Conservation (phyloP, 2,888 invertebrate genomes). For the Lochmaea crataegi region DNA sequence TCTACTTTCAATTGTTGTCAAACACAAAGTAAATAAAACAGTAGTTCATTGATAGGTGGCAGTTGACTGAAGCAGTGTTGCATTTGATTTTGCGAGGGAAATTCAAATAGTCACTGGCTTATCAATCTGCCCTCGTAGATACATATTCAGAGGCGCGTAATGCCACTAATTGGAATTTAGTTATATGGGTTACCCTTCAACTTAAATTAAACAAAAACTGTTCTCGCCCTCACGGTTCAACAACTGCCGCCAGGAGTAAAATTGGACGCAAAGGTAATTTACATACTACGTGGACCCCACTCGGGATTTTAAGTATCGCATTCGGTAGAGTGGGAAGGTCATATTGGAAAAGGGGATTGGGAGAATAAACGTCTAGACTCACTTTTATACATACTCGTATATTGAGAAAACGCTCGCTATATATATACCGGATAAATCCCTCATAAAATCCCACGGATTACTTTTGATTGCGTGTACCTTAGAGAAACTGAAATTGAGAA, state of each 20-base stretch:
- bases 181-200: conserved; percentile 12
- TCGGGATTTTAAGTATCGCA: conserved; percentile 13
- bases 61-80: too few species aligned
- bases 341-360: conserved; percentile 6
- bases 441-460: conserved; percentile 23
- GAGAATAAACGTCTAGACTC: conserved; percentile 24
- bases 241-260: neutral
- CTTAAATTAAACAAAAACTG: conserved; percentile 2
- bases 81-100: too few species aligned
- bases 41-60: too few species aligned
- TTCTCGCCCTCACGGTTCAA: neutral
- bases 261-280: conserved; percentile 13
- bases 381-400: conserved; percentile 17
- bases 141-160: neutral
- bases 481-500: conserved; percentile 9
- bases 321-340: conserved; percentile 10
- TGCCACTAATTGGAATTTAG: conserved; percentile 8
- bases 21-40: too few species aligned
- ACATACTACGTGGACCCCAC: conserved; percentile 3
- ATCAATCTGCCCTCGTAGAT: too few species aligned
- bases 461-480: conserved; percentile 23
- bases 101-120: too few species aligned
- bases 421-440: conserved; percentile 21
- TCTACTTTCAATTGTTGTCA: too few species aligned
- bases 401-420: conserved; percentile 16